Conservation (phyloP, 2,888 invertebrate species). For the Noctua janthina region DNA sequence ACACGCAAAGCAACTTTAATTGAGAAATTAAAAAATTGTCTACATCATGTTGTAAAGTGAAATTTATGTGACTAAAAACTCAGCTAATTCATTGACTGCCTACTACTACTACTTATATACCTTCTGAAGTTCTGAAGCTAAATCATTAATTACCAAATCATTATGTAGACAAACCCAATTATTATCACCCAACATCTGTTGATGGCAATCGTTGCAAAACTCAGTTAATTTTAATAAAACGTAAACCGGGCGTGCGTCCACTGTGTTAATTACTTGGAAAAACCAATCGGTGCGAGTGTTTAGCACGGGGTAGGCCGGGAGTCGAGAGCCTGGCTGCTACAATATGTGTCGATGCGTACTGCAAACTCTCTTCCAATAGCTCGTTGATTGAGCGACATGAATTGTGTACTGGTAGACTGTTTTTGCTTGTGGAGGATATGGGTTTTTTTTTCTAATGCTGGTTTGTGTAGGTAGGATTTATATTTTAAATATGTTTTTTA, state of each 20-base stretch:
- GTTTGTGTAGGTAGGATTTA: background rate
- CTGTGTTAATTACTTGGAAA: slow-evolving; percentile 70
- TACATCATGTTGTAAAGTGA: background rate
- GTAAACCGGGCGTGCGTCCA: slow-evolving; percentile 53
- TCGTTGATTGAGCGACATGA: slow-evolving; percentile 16
- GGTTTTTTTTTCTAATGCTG: background rate
- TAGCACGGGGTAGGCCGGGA: slow-evolving; percentile 51
- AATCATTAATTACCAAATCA: background rate
- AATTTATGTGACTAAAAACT: background rate
- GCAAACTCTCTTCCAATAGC: slow-evolving; percentile 34
- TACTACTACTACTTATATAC: background rate
- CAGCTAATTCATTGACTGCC: background rate
- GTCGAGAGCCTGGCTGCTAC: slow-evolving; percentile 25
- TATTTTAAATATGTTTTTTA: too few species aligned
- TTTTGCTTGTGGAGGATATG: slow-evolving; percentile 17
- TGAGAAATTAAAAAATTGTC: background rate
- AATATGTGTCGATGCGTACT: slow-evolving; percentile 38
- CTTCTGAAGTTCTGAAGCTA: background rate
- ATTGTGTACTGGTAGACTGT: slow-evolving; percentile 25
- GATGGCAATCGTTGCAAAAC: slow-evolving; percentile 56
- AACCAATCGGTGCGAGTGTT: slow-evolving; percentile 66
- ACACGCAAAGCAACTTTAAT: background rate
- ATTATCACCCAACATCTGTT: slow-evolving; percentile 45
- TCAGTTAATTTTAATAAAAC: slow-evolving; percentile 71
- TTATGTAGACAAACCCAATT: background rate